These are phyloP conservation scores for Albula glossodonta DNA, from an alignment of 2,113 vertebrate genomes.

Conservation along the genomic window DNA sequence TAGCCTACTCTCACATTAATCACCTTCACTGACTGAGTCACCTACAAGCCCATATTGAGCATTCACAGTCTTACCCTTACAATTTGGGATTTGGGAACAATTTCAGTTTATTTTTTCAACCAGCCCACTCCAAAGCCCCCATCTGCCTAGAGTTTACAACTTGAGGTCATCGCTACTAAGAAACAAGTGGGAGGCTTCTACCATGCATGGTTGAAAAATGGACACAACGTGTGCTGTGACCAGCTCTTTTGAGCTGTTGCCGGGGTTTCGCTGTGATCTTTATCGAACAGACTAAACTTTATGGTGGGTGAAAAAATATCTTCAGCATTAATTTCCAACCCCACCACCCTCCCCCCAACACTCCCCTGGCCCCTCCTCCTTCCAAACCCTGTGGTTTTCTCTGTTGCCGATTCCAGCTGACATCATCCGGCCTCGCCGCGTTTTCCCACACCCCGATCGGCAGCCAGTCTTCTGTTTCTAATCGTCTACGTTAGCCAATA, in stretches of 20 bases:
- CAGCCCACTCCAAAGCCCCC: neutral
- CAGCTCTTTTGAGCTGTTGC: neutral
- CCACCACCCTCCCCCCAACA: too few relatives aligned
- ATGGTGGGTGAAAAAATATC: neutral
- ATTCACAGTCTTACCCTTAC: neutral
- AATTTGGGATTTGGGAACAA: neutral
- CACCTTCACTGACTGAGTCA: neutral
- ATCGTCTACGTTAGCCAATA: neutral
- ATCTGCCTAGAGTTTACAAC: neutral
- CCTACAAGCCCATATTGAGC: neutral
- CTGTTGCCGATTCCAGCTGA: neutral
- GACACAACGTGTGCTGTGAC: neutral
- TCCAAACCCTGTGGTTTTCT: neutral
- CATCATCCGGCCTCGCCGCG: neutral
- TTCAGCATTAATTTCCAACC: neutral
- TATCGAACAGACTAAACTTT: neutral
- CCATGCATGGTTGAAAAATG: neutral
- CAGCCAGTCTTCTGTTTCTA: neutral
- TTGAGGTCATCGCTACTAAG: neutral
- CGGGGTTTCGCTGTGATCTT: neutral
- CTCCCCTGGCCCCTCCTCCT: neutral
- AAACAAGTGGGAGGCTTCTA: neutral
- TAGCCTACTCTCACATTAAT: too few relatives aligned
- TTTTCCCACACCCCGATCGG: neutral
- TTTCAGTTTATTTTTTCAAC: neutral